A percentile compares a stretch with the other conserved stretches of the same genome.
phyloP scores from a whole-genome alignment of 2,888 invertebrate species.

The Leptogaster cylindrica region DNA sequence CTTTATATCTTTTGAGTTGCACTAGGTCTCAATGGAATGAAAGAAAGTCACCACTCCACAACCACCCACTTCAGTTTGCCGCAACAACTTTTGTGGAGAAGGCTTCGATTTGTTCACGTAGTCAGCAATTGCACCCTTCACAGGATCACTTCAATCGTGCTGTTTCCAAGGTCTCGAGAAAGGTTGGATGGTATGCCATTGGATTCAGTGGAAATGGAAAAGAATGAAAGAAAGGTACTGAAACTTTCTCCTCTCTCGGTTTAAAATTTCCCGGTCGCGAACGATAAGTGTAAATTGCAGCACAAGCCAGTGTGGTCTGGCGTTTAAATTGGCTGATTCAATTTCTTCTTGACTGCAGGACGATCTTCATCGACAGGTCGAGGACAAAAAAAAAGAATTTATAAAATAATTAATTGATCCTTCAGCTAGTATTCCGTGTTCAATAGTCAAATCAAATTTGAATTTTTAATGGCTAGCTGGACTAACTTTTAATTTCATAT shows the following conservation, averaged over 20 bases:
- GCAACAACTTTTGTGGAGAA: constrained; percentile 17
- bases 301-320: background rate
- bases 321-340: background rate
- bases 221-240: background rate
- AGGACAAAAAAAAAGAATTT: constrained; percentile 20
- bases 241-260: constrained; percentile 4
- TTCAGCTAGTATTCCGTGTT: constrained; percentile 29
- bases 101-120: constrained; percentile 22
- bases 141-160: no score
- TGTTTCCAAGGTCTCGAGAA: no score
- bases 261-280: constrained; percentile 20
- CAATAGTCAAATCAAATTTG: constrained; percentile 46
- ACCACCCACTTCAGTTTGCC: constrained; percentile 30
- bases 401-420: constrained; percentile 46
- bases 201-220: no score
- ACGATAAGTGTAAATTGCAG: constrained; percentile 33
- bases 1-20: constrained; percentile 32
- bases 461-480: constrained; percentile 43
- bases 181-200: no score
- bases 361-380: background rate
- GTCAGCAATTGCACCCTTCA: constrained; percentile 10
- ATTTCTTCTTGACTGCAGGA: background rate
- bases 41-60: background rate
- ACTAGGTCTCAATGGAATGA: constrained; percentile 14
- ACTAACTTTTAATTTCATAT: constrained; percentile 46